phyloP scores from a whole-genome alignment of 2,797 vertebrate species.

The Odontamblyopus rebecca region DNA sequence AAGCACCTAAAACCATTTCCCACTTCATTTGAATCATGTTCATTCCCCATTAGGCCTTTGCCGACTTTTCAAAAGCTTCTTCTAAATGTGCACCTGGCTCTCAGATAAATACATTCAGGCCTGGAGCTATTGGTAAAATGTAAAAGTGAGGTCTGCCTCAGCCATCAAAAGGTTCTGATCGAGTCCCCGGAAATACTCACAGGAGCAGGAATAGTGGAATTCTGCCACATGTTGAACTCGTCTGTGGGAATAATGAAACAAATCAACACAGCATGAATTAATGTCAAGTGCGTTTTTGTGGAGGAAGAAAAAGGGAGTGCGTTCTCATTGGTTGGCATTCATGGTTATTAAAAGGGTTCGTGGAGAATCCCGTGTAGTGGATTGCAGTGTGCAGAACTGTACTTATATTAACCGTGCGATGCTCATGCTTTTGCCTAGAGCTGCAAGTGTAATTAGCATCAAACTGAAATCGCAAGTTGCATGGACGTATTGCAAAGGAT shows the following conservation, averaged over 20 bases:
- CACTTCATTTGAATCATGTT: not conserved
- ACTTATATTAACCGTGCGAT: not conserved
- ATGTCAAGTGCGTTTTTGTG: not conserved
- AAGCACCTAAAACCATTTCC: not conserved
- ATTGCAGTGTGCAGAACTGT: not conserved
- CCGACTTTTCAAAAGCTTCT: not conserved
- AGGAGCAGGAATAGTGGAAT: not conserved
- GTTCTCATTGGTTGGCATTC: not conserved
- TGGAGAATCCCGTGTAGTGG: not conserved
- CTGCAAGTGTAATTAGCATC: too few relatives aligned
- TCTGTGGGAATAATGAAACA: not conserved
- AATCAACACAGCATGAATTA: not conserved
- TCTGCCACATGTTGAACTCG: not conserved
- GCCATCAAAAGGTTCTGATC: not conserved
- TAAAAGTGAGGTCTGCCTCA: not conserved
- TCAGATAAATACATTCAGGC: not conserved
- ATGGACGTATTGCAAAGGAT: too few relatives aligned
- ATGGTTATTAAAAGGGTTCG: not conserved
- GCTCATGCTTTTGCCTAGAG: too few relatives aligned
- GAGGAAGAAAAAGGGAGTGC: not conserved
- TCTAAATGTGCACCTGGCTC: not conserved
- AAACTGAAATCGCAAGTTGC: too few relatives aligned
- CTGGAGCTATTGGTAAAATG: not conserved
- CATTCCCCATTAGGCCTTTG: not conserved
- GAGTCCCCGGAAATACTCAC: not conserved